Base-by-base conservation (phyloP, 2,888 invertebrate genomes). In the Serrognathus titanus region DNA sequence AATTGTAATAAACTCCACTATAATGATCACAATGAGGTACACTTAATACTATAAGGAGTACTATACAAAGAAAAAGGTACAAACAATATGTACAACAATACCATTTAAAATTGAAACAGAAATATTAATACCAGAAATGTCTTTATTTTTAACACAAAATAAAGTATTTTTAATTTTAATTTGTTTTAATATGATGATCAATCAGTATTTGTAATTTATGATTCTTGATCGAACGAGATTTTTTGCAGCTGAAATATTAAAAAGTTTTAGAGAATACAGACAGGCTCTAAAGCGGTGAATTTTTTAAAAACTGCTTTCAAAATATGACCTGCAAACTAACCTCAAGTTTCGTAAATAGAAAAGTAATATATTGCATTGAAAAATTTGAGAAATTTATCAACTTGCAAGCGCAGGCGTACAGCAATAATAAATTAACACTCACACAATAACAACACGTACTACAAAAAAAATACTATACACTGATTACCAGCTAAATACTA, bases 11-110 rank as follows among this genome's bases (percentile, higher is more conserved):
- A 31, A 31, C 24, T 31, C 24, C 24, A 48, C 43, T 57, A 57
- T 52, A 50, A 49, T 61, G 62, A 66, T 66, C 66, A 66, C 66
- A 66, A 62, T 66, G 66, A 63, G 63, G 63, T 63, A 66, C 61
- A 63, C 61, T 62, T 64, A 65, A 66, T 66, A 66, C 64, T 66
- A 66, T 59, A 38, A 52, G 59, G 55, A 55, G 56, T 61, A 57
- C 57, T 61, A 58, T 61, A 61, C 61, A 61, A 57, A 52, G 50
- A 53, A 20, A 53, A 24, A 53, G 20, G 46, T 31, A 16, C 31
- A 38, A 43, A 52, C 20, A 41, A 37, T 24, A 13, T 48, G 48
- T 54, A 35, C 55, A 43, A 55, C 41, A 48, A 50, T 50, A 53
- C 51, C 36, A 37, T 56, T 50, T 36, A 59, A 56, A 16, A 9